Evolutionary conservation across 2,888 invertebrate genomes (phyloP), one percentile per base, ranked within the genome.

Genomic region (Drosophila cognata): DNA sequence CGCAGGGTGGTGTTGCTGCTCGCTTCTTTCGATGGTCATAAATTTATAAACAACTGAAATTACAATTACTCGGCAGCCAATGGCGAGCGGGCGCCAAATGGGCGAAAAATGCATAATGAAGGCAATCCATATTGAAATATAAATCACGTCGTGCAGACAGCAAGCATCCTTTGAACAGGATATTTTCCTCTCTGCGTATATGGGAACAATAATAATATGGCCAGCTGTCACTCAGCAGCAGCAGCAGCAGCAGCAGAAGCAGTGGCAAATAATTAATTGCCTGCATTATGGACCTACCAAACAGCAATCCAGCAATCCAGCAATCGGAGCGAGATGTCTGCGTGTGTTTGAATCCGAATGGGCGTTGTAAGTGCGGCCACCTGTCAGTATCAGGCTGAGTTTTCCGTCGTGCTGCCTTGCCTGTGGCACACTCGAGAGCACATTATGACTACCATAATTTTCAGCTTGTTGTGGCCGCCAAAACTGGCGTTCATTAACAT

Each of bases 41-140:
- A 89, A 89, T 88, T 89, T 81, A 88, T 83, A 79, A 85, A 88
- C 81, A 86, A 85, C 88, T 77, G 81, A 82, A 89, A 89, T 89
- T 89, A 89, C 90, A 86, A 85, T 89, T 85, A 85, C 86, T 66
- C 69, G 64, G 66, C 70, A 56, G n/a, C 53, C 64, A 70, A 57
- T 51, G 56, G 58, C 18, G 36, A 55, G 11, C 21, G 21, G 35
- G 21, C 38, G 43, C 38, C 70, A 53, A 74, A 72, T 79, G 77
- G 73, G 73, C 66, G 86, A 87, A 89, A 89, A 87, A 77, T 84
- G 89, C 89, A 84, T 84, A 84, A 89, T 89, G 84, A 89, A 89
- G 84, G 84, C 88, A 72, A 89, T 87, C 71, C 88, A 82, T 85
- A 85, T 85, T 87, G 81, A 87, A 84, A 75, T 75, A 85, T 85